phyloP scores from a whole-genome alignment of 1,140 invertebrate species.

The Latrodectus geometricus region DNA sequence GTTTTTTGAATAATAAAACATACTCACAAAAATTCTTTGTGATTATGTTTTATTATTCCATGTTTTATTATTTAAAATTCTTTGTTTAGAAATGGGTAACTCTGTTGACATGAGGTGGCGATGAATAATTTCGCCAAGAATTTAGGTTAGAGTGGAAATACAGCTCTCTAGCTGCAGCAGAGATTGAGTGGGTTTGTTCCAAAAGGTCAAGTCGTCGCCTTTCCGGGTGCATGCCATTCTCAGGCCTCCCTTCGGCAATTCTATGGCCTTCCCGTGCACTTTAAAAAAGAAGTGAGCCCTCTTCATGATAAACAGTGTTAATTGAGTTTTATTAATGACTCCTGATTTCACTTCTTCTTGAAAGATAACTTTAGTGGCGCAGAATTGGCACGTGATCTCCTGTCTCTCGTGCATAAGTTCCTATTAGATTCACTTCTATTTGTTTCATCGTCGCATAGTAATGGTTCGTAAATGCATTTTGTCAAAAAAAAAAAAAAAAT shows the following conservation, averaged over 20 bases:
- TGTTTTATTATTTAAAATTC: no score
- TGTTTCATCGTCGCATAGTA: no score
- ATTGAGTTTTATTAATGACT: background rate
- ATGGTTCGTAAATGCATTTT: no score
- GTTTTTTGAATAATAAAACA: no score
- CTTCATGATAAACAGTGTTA: background rate
- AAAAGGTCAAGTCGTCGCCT: conserved; percentile 27
- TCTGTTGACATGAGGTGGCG: background rate
- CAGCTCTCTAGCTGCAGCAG: conserved; percentile 5
- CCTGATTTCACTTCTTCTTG: background rate
- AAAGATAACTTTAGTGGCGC: background rate
- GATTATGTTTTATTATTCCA: no score
- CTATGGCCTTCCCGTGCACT: background rate
- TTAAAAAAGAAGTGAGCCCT: background rate
- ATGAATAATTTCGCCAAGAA: conserved; percentile 21
- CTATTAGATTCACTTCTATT: no score
- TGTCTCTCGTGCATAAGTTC: no score
- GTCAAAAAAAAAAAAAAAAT: no score
- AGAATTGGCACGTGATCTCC: background rate
- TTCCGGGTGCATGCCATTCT: conserved; percentile 28
- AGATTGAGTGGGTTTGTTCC: conserved; percentile 5
- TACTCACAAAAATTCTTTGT: no score
- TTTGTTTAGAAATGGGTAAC: no score
- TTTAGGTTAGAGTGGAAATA: conserved; percentile 36
- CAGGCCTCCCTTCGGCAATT: conserved; percentile 3